Evolutionary conservation across 2,797 vertebrate genomes (phyloP).

Genomic region (Toxotes lorentzi): DNA sequence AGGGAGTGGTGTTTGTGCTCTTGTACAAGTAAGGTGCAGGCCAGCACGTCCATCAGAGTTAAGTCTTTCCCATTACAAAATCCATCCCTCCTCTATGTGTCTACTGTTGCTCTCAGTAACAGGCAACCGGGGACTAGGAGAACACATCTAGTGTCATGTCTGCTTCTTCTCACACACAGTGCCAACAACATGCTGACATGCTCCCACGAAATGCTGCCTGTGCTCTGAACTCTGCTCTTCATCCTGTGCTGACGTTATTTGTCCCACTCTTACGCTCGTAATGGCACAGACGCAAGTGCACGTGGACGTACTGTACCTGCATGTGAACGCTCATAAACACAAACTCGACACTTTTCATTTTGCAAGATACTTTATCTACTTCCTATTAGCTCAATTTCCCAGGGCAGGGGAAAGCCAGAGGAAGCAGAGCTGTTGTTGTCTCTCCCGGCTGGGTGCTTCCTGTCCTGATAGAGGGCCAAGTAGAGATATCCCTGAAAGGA

Average conservation of each 20-base stretch:
- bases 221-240: conserved; percentile 42
- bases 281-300: conserved; percentile 12
- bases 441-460: conserved; percentile 78
- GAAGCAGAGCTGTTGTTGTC: conserved; percentile 71
- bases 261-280: conserved; percentile 17
- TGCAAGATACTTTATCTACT: conserved; percentile 55
- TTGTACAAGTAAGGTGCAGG: conserved; percentile 54
- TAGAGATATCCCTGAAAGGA: conserved; percentile 83
- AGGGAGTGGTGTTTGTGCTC: conserved; percentile 64
- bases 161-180: conserved; percentile 66
- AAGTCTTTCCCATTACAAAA: conserved; percentile 38
- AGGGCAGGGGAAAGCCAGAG: conserved; percentile 52
- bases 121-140: conserved; percentile 39
- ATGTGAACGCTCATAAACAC: conserved; percentile 32
- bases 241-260: conserved; percentile 44
- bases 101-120: conserved; percentile 47
- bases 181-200: conserved; percentile 55
- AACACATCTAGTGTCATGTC: conserved; percentile 53
- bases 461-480: conserved; percentile 74
- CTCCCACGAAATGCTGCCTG: conserved; percentile 46
- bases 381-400: conserved; percentile 59
- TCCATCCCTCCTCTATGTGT: conserved; percentile 15
- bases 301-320: conserved; percentile 24
- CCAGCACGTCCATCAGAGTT: conserved; percentile 31
- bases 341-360: conserved; percentile 40